Percentiles rank a stretch among this genome's conserved stretches.
These are phyloP conservation scores for Tenebrio molitor DNA, from an alignment of 1,140 invertebrate genomes.

Conservation along the genomic window DNA sequence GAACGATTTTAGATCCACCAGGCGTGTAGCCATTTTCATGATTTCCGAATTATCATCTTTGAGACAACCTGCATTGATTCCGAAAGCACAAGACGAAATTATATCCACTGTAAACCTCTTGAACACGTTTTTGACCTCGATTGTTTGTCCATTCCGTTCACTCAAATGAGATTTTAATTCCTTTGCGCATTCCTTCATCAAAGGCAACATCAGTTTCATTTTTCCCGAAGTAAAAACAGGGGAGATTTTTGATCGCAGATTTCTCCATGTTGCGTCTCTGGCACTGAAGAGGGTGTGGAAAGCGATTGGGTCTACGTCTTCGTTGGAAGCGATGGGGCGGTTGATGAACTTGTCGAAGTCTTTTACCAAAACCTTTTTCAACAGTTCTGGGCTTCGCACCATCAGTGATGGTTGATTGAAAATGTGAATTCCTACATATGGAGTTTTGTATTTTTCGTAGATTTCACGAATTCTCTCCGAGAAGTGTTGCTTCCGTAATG, in stretches of 20 bases:
- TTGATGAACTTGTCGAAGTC: slow-evolving; percentile 47
- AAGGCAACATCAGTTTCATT: slow-evolving; percentile 50
- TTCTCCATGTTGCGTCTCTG: slow-evolving; percentile 43
- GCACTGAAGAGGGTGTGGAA: slow-evolving; percentile 43
- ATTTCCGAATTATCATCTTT: slow-evolving; percentile 41
- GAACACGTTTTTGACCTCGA: slow-evolving; percentile 20
- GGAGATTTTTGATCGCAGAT: slow-evolving; percentile 39
- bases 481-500: not conserved
- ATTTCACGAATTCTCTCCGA: slow-evolving; percentile 41
- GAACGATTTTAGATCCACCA: slow-evolving; percentile 37
- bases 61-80: slow-evolving; percentile 44
- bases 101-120: slow-evolving; percentile 48
- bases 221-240: slow-evolving; percentile 51
- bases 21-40: slow-evolving; percentile 22
- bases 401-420: slow-evolving; percentile 63
- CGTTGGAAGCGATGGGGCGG: slow-evolving; percentile 12
- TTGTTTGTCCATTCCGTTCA: not conserved
- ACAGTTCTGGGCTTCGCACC: slow-evolving; percentile 66
- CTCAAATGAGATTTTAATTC: slow-evolving; percentile 31
- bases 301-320: slow-evolving; percentile 30
- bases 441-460: slow-evolving; percentile 57
- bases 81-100: slow-evolving; percentile 51
- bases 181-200: slow-evolving; percentile 47
- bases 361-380: slow-evolving; percentile 66
- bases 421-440: slow-evolving; percentile 65